Percentiles rank a stretch among this genome's conserved stretches.
Conservation (phyloP, 2,113 vertebrate genomes). For the Amazona guildingii region DNA sequence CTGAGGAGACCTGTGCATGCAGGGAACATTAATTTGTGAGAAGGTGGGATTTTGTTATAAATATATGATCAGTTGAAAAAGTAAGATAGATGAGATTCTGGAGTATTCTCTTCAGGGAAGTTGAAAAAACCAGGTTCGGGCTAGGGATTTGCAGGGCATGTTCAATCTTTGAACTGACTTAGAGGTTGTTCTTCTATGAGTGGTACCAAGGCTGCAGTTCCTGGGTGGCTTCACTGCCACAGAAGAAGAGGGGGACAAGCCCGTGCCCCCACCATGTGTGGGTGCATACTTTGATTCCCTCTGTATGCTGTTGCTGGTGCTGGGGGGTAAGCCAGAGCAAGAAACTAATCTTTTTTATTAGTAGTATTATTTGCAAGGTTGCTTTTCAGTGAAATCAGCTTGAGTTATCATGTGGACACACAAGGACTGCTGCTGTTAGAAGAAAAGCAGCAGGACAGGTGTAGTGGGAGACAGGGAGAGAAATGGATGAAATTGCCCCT, state of each 20-base stretch:
- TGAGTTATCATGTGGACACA: not conserved
- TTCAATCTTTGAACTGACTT: not conserved
- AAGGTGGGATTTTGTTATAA: not conserved
- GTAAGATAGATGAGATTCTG: not conserved
- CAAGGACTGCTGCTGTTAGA: accelerated
- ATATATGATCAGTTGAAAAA: not conserved
- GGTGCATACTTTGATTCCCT: not conserved
- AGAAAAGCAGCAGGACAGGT: not conserved
- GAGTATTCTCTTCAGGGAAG: not conserved
- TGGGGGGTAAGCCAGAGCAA: not conserved
- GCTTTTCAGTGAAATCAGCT: not conserved
- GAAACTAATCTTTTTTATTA: not conserved
- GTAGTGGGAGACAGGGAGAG: not conserved
- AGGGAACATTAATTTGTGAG: not conserved
- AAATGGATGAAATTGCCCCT: not conserved
- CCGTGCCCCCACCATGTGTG: not conserved
- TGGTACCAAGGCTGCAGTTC: not conserved
- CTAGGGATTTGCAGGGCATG: not conserved
- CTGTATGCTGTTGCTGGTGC: not conserved
- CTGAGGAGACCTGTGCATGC: not conserved
- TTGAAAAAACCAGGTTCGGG: not conserved
- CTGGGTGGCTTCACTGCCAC: not conserved
- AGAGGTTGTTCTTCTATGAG: not conserved
- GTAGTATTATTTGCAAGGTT: not conserved
- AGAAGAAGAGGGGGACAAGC: not conserved